Conservation (phyloP, 2,797 vertebrate species). For the Catharus ustulatus region DNA sequence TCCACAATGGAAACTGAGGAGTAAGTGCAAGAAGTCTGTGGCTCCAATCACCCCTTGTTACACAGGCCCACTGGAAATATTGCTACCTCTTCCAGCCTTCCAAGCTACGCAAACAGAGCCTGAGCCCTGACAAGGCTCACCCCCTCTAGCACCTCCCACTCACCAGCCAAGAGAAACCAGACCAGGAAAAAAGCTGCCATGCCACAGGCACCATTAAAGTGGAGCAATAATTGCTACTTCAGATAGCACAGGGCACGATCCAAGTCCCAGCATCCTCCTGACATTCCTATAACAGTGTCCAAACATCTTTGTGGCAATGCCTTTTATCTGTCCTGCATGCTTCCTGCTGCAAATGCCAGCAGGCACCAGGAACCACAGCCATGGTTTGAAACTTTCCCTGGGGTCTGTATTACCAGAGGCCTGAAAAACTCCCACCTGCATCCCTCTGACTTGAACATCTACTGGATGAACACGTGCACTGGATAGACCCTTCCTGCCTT, state of each 20-base stretch:
- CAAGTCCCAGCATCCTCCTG: not conserved
- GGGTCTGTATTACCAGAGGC: not conserved
- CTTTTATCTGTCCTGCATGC: not conserved
- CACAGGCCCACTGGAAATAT: not conserved
- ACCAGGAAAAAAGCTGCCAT: not conserved
- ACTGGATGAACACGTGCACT: not conserved
- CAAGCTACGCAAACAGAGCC: not conserved
- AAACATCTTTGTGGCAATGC: not conserved
- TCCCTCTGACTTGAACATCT: not conserved
- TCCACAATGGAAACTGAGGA: not conserved
- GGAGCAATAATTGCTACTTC: not conserved
- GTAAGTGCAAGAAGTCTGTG: not conserved
- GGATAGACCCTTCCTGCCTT: not conserved
- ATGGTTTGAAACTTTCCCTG: accelerated
- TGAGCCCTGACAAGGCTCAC: not conserved
- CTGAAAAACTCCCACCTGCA: not conserved
- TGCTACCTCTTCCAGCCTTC: not conserved
- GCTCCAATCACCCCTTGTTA: accelerated
- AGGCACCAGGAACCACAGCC: not conserved
- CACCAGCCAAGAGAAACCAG: not conserved
- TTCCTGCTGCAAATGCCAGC: not conserved
- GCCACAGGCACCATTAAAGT: not conserved
- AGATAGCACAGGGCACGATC: not conserved
- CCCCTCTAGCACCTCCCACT: not conserved
- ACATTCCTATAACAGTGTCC: not conserved